These are phyloP conservation scores for Diuraphis noxia DNA, from an alignment of 1,140 invertebrate genomes.

Conservation along the genomic window DNA sequence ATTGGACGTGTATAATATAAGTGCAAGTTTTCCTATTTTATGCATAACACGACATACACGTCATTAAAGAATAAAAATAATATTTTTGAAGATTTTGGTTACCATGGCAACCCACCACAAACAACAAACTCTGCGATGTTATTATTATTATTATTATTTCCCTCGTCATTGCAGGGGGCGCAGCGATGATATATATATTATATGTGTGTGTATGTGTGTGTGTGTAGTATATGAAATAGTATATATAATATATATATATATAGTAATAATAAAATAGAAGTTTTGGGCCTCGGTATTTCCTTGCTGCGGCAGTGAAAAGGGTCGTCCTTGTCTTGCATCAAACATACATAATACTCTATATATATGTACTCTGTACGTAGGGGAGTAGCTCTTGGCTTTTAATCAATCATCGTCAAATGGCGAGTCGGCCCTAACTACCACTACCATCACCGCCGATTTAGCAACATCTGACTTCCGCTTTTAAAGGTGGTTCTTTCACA, in stretches of 20 bases:
- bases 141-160: slow-evolving; percentile 23
- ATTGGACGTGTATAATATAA: background rate
- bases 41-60: background rate
- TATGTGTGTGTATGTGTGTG: too few relatives aligned
- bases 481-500: background rate
- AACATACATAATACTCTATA: background rate
- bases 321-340: slow-evolving; percentile 8
- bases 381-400: slow-evolving; percentile 17
- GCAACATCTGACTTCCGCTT: slow-evolving; percentile 19
- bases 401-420: slow-evolving; percentile 49
- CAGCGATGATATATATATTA: background rate
- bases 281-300: slow-evolving; percentile 10
- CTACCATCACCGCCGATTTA: background rate
- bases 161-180: background rate
- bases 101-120: background rate
- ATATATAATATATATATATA: background rate
- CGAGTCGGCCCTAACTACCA: background rate
- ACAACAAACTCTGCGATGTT: background rate
- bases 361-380: background rate
- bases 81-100: slow-evolving; percentile 14
- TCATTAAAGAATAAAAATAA: background rate
- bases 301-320: background rate
- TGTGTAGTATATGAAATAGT: too few relatives aligned
- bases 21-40: background rate
- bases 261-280: slow-evolving; percentile 33